Percentiles rank a stretch among this genome's conserved stretches.
These are phyloP conservation scores for Bergia sp. DNA, from an alignment of 92 coral and sea anemone species.

Conservation along the genomic window DNA sequence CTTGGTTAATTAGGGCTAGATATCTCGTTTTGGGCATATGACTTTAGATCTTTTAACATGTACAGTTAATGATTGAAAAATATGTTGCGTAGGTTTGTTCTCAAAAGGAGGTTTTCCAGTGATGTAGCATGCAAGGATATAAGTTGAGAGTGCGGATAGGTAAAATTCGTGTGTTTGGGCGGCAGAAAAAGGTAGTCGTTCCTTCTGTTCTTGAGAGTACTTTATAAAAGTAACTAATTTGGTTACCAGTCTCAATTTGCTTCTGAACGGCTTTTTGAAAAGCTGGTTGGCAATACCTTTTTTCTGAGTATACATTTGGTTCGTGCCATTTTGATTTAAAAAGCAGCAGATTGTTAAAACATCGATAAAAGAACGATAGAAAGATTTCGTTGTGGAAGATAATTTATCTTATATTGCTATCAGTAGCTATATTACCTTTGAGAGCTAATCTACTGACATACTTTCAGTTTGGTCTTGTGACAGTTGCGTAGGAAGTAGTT, in stretches of 20 bases:
- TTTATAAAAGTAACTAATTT: neutral
- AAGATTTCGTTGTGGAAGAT: too few relatives aligned
- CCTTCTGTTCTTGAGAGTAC: neutral
- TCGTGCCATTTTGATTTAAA: neutral
- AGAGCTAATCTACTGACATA: constrained; percentile 39
- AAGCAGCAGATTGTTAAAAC: too few relatives aligned
- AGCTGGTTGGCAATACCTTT: too few relatives aligned
- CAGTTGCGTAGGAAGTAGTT: constrained; percentile 14
- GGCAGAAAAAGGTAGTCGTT: too few relatives aligned
- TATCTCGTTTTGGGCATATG: neutral
- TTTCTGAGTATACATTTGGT: too few relatives aligned
- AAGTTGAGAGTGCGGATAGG: too few relatives aligned
- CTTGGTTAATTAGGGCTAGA: neutral
- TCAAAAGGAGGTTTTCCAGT: neutral
- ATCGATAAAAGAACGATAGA: neutral
- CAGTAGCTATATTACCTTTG: neutral
- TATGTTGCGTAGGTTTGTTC: constrained; percentile 28
- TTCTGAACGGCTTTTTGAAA: too few relatives aligned
- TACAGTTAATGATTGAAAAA: constrained; percentile 4
- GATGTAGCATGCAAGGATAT: neutral
- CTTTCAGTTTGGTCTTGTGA: constrained; percentile 25
- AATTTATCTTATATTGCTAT: neutral
- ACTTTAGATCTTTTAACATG: constrained; percentile 28
- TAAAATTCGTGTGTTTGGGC: too few relatives aligned
- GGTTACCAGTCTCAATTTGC: neutral